A percentile compares a stretch with the other conserved stretches of the same genome.
Evolutionary conservation across 1,140 invertebrate genomes (phyloP).

Genomic region (Drosophila ogumai): DNA sequence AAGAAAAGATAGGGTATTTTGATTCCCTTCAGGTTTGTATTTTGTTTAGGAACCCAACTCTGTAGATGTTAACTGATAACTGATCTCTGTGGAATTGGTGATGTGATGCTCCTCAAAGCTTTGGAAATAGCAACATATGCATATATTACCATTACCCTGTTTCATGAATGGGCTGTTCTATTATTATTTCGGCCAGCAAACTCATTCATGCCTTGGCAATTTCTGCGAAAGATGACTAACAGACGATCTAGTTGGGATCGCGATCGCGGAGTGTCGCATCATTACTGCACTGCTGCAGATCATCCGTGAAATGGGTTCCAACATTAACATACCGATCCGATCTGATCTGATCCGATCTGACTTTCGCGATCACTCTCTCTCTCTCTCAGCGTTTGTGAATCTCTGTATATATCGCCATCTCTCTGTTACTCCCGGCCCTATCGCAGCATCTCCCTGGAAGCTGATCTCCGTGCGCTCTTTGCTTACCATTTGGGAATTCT

Average conservation of each 20-base stretch:
- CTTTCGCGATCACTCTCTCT: conserved; percentile 15
- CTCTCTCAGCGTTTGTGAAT: background rate
- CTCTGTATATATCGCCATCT: conserved; percentile 4
- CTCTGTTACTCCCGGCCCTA: background rate
- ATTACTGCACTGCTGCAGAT: conserved; percentile 18
- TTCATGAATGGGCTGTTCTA: conserved; percentile 1
- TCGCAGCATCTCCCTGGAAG: conserved; percentile 30
- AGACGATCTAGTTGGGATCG: background rate
- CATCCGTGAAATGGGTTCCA: conserved; percentile 5
- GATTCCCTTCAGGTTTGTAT: background rate
- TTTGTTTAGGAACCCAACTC: background rate
- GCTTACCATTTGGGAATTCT: conserved; percentile 76
- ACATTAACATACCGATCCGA: conserved; percentile 11
- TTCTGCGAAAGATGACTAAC: conserved; percentile 32
- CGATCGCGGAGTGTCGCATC: conserved; percentile 12
- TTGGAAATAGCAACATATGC: background rate
- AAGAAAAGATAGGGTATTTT: background rate
- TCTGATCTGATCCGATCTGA: conserved; percentile 6
- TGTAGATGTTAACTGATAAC: background rate
- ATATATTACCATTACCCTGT: conserved; percentile 2
- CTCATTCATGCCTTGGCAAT: conserved; percentile 15
- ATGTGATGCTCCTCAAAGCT: background rate
- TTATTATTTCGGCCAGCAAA: conserved; percentile 16
- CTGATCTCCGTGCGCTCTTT: conserved; percentile 28
- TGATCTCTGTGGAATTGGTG: background rate